Conservation (phyloP, 1,140 invertebrate genomes). For the Samia ricini region DNA sequence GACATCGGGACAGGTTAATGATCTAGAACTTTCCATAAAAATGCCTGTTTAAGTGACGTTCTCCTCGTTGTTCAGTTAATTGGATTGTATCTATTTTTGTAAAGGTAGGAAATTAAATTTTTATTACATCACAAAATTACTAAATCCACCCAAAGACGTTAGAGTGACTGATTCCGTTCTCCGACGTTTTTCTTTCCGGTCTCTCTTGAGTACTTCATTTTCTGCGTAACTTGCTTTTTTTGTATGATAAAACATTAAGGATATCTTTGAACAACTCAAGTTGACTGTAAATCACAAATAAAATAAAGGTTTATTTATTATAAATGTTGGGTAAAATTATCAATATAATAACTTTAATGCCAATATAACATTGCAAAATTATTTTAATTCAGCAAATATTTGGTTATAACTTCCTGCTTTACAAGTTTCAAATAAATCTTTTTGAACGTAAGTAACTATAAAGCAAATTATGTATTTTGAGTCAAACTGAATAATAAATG, state of each 20-base stretch:
- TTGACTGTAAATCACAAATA: no score
- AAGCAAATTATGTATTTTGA: no score
- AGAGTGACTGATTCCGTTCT: not conserved
- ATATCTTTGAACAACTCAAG: no score
- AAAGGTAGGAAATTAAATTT: not conserved
- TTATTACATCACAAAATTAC: not conserved
- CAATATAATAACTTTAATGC: no score
- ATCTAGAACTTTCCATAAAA: not conserved
- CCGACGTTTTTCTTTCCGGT: not conserved
- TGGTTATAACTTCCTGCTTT: no score
- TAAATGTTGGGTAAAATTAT: no score
- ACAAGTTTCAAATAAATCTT: no score
- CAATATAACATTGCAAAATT: no score
- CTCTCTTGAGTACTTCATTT: not conserved
- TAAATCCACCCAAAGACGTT: not conserved
- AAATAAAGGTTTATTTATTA: no score
- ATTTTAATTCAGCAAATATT: no score
- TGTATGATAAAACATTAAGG: not conserved
- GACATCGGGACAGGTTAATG: conserved; percentile 3
- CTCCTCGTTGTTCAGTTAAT: not conserved
- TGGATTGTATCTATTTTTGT: not conserved
- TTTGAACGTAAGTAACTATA: no score
- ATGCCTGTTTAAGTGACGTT: not conserved
- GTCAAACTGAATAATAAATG: no score
- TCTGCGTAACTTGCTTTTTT: not conserved